Percentiles rank a stretch among this genome's conserved stretches.
Conservation (phyloP, 2,888 invertebrate genomes). For the Drosophila tripunctata region DNA sequence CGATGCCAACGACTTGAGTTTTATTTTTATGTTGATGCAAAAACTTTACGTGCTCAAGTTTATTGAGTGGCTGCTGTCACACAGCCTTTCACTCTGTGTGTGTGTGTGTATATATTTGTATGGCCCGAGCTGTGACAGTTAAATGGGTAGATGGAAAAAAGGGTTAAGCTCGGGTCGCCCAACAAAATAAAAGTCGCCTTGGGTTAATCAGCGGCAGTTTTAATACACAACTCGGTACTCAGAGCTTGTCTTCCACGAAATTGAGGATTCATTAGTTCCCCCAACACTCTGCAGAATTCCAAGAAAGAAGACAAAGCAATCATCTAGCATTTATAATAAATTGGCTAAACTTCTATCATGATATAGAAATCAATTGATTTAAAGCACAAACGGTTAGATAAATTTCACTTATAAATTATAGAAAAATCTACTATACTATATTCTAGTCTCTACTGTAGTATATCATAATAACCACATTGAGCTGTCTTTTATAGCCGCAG, state of each 20-base stretch:
- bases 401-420: not conserved
- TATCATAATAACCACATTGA: not conserved
- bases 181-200: slow-evolving; percentile 25
- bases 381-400: not conserved
- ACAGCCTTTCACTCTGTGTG: slow-evolving; percentile 11
- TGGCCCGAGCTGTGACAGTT: slow-evolving; percentile 30
- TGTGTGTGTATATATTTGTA: slow-evolving; percentile 8
- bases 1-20: slow-evolving; percentile 63
- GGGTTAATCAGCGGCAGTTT: slow-evolving; percentile 39
- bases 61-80: slow-evolving; percentile 59
- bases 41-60: slow-evolving; percentile 68
- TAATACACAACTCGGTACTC: slow-evolving; percentile 23
- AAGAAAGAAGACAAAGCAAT: not conserved
- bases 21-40: slow-evolving; percentile 70
- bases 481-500: not conserved
- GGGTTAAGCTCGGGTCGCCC: slow-evolving; percentile 35
- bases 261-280: slow-evolving; percentile 7
- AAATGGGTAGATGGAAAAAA: slow-evolving; percentile 30
- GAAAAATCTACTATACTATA: not conserved
- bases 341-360: too few relatives aligned
- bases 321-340: not conserved
- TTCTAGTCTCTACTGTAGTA: not conserved
- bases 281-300: not conserved
- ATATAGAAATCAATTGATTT: not conserved
- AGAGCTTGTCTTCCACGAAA: slow-evolving; percentile 17